A percentile compares a stretch with the other conserved stretches of the same genome.
Conservation (phyloP, 2,797 vertebrate species). For the Alosa sapidissima region DNA sequence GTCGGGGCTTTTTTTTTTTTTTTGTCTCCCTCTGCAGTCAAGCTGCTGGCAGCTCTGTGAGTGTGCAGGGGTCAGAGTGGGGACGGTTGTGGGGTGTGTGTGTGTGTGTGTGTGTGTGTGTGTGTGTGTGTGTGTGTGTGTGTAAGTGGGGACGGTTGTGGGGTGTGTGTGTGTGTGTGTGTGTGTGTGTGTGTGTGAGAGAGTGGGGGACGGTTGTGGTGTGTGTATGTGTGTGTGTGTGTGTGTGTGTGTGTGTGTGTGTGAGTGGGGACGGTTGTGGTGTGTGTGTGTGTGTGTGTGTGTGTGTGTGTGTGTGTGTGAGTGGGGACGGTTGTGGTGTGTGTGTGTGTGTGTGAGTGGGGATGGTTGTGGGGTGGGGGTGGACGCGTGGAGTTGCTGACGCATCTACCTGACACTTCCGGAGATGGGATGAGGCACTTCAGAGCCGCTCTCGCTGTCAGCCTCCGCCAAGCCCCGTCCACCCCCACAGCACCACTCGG, state of each 20-base stretch:
- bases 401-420: not conserved
- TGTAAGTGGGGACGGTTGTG: not conserved
- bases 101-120: too few relatives aligned
- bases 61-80: not conserved
- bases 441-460: not conserved
- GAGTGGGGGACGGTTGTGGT: too few relatives aligned
- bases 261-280: too few relatives aligned
- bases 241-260: too few relatives aligned
- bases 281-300: too few relatives aligned
- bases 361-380: not conserved
- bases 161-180: not conserved
- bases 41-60: not conserved
- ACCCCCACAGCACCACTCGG: not conserved
- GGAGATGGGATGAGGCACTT: not conserved
- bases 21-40: not conserved
- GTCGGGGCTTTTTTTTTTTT: not conserved
- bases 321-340: not conserved
- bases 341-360: not conserved
- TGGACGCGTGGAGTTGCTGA: not conserved
- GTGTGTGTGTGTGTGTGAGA: too few relatives aligned
- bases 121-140: not conserved
- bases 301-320: constrained; percentile 1
- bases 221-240: too few relatives aligned
- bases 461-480: not conserved
- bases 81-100: not conserved